phyloP scores from a whole-genome alignment of 2,888 invertebrate species.

The Arenicola marina region DNA sequence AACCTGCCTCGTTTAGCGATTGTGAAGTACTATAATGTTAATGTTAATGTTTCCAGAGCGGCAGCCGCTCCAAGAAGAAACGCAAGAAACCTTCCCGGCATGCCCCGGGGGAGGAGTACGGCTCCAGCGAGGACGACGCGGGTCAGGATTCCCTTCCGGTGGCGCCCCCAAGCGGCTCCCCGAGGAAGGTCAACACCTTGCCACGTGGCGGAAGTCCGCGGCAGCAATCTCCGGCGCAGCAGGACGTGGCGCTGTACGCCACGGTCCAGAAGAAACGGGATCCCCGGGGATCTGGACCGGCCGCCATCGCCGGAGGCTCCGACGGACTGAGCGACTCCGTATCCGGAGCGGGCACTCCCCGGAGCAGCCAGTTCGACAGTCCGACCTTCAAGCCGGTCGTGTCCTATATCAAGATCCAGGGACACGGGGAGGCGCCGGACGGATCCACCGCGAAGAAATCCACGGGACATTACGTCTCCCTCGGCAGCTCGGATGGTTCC shows the following conservation, averaged over 20 bases:
- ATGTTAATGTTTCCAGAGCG: too few relatives aligned
- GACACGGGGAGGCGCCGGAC: conserved; percentile 3
- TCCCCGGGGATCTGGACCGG: too few relatives aligned
- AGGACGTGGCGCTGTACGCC: not conserved
- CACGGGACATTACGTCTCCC: too few relatives aligned
- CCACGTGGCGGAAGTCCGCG: conserved; percentile 7
- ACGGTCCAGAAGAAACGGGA: not conserved
- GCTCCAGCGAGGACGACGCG: conserved; percentile 34
- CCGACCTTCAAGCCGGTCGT: conserved; percentile 23
- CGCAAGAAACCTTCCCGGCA: conserved; percentile 16
- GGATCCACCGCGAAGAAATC: conserved; percentile 1
- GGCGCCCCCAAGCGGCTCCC: conserved; percentile 7
- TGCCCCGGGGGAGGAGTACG: conserved; percentile 27
- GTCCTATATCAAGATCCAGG: conserved; percentile 35
- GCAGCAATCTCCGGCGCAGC: not conserved
- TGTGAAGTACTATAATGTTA: too few relatives aligned
- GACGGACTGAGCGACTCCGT: too few relatives aligned
- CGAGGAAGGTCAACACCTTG: conserved; percentile 12
- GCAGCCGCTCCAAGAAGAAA: conserved; percentile 19
- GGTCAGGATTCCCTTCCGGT: conserved; percentile 9
- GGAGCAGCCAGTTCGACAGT: conserved; percentile 2
- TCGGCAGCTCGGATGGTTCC: too few relatives aligned
- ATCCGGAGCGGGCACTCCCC: conserved; percentile 1
- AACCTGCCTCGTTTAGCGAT: too few relatives aligned
- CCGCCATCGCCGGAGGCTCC: too few relatives aligned